Base-by-base conservation (phyloP, 2,888 invertebrate genomes). In the Corythucha ciliata region DNA sequence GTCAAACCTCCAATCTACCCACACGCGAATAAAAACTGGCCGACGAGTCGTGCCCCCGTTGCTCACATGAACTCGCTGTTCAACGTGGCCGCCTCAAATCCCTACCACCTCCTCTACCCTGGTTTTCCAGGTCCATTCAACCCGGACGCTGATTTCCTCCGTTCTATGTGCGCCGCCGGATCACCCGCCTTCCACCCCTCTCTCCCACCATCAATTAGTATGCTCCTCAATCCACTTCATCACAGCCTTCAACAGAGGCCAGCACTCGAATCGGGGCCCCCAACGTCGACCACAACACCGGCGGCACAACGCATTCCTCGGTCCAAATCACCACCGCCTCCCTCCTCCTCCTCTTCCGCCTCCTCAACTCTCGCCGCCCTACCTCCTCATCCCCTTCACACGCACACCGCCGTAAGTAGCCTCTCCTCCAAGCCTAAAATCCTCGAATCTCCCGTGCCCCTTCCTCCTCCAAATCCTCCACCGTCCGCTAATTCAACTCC, bases 161-260 rank as follows among this genome's bases (percentile, higher is more conserved):
- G 61, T 49, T 61, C 62, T 7, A 62, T 62, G 61, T 60, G 61
- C 25, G 59, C 59, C 10, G 53, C 58, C n/a, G n/a, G n/a, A n/a
- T 58, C 54, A 33, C 45, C 58, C 16, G 58, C 57, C 24, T 60
- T 57, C 51, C 60, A 63, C 39, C 57, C 60, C 33, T 57, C 60
- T 14, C 48, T 63, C 20, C 60, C 60, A 7, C 62, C 62, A 14
- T 58, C 61, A 2, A 58, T 62, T 20, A 61, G 61, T 45, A 60
- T 62, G 56, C 54, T 62, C n/a, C 60, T 62, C 33, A 62, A 62
- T 48, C 55, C 61, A 12, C 57, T 59, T 18, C 57, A 60, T 34
- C 53, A 58, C 29, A 56, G 58, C 8, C 52, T 57, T 37, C n/a
- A n/a, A n/a, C n/a, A n/a, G n/a, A 53, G 57, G 33, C 27, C 57